phyloP scores from a whole-genome alignment of 2,797 vertebrate genomes.

The Channa striata region DNA sequence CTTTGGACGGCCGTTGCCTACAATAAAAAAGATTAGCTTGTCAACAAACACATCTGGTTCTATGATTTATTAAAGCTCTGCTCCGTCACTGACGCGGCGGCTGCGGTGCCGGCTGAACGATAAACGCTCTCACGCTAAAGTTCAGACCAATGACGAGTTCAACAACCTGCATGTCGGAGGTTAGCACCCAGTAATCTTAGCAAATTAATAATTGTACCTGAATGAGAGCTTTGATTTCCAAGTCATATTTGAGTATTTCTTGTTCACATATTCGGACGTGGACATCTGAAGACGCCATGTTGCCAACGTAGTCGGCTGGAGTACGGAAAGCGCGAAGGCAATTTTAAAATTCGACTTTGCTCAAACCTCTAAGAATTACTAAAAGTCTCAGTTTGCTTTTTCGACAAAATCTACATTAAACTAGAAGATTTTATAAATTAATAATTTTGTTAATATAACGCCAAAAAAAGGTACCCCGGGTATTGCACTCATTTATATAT shows the following conservation, averaged over 20 bases:
- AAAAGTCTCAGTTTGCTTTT: no score
- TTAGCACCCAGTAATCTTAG: neutral
- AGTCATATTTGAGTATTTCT: slow-evolving; percentile 95
- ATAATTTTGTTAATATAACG: no score
- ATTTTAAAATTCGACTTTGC: neutral
- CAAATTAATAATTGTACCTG: slow-evolving; percentile 85
- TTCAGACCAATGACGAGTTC: neutral
- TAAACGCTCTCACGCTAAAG: neutral
- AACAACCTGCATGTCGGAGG: neutral
- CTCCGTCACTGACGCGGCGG: no score
- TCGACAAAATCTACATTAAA: no score
- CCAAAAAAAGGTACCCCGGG: neutral
- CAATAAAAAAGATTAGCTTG: no score
- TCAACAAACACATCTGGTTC: no score
- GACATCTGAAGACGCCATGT: slow-evolving; percentile 89
- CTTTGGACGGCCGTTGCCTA: no score
- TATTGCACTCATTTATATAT: neutral
- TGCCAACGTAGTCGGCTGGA: slow-evolving; percentile 50
- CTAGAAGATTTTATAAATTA: no score
- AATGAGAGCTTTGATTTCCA: slow-evolving; percentile 95
- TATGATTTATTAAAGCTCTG: accelerated
- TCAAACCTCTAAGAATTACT: neutral
- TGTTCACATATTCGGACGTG: slow-evolving; percentile 93
- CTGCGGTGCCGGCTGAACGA: neutral
- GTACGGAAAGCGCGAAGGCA: slow-evolving; percentile 73